These are phyloP conservation scores for Thripadectes ignobilis DNA, from an alignment of 2,797 vertebrate genomes.

Conservation along the genomic window DNA sequence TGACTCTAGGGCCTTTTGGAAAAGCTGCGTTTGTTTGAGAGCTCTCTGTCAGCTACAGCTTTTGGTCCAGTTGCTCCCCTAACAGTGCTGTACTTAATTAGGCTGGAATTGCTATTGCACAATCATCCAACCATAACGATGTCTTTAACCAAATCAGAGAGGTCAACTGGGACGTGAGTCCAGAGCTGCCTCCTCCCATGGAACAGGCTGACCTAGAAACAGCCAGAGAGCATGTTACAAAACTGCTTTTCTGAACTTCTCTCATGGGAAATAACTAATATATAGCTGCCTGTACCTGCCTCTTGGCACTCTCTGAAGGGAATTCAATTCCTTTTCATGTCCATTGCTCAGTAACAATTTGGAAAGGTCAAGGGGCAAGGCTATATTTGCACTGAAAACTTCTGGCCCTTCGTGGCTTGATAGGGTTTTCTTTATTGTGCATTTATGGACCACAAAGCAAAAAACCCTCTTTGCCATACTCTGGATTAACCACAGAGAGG, in stretches of 20 bases:
- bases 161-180: not conserved
- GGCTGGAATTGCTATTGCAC: conserved; percentile 8
- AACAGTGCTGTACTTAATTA: conserved; percentile 43
- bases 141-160: not conserved
- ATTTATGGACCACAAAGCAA: not conserved
- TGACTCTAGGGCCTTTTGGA: conserved; percentile 24
- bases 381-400: conserved; percentile 27
- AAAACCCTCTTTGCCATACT: not conserved
- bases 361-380: not conserved
- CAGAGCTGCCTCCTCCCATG: not conserved
- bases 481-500: not conserved
- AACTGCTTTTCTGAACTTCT: not conserved
- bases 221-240: not conserved
- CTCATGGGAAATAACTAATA: not conserved
- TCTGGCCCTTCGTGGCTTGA: not conserved
- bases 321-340: not conserved
- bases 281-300: not conserved
- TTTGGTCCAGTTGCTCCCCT: conserved; percentile 25
- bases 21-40: conserved; percentile 2
- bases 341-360: not conserved
- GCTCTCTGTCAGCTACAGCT: conserved; percentile 24
- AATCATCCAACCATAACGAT: conserved; percentile 5
- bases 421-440: not conserved
- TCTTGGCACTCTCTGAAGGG: not conserved
- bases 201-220: conserved; percentile 65